Evolutionary conservation across 2,113 vertebrate species (phyloP).

Genomic region (Cyprinodon brontotheroides): DNA sequence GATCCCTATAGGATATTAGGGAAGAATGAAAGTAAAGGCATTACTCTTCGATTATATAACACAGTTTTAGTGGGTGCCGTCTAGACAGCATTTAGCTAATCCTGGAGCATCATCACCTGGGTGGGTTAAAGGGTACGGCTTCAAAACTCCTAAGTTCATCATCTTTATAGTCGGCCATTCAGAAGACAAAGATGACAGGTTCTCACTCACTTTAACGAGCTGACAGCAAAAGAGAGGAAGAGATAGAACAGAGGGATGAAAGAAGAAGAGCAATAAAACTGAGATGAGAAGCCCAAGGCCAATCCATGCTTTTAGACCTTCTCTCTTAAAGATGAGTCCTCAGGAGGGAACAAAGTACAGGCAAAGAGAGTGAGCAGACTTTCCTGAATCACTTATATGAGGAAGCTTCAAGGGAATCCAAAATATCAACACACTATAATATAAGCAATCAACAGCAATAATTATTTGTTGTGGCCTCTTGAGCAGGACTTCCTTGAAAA

Average conservation of each 20-base stretch:
- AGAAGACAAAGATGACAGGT: constrained; percentile 73
- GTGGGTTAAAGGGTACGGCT: constrained; percentile 56
- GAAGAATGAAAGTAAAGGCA: too few species aligned
- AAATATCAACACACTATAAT: not conserved
- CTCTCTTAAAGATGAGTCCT: constrained; percentile 25
- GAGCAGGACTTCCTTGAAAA: too few species aligned
- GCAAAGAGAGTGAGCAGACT: not conserved
- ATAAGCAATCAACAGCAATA: not conserved
- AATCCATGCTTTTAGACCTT: constrained; percentile 35
- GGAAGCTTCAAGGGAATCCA: not conserved
- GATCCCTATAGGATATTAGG: too few species aligned
- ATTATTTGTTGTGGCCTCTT: too few species aligned
- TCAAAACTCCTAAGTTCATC: constrained; percentile 64
- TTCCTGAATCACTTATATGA: not conserved
- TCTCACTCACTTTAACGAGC: constrained; percentile 73
- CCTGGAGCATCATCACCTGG: constrained; percentile 45
- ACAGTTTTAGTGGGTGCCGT: not conserved
- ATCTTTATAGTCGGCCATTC: constrained; percentile 66
- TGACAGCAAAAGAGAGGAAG: constrained; percentile 50
- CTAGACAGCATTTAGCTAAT: not conserved
- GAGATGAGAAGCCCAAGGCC: constrained; percentile 63
- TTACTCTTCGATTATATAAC: too few species aligned
- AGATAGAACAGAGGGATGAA: constrained; percentile 35
- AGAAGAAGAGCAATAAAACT: constrained; percentile 55
- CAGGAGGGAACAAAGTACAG: constrained; percentile 4